Base-by-base conservation (phyloP, 2,113 vertebrate species). In the Peromyscus maniculatus region DNA sequence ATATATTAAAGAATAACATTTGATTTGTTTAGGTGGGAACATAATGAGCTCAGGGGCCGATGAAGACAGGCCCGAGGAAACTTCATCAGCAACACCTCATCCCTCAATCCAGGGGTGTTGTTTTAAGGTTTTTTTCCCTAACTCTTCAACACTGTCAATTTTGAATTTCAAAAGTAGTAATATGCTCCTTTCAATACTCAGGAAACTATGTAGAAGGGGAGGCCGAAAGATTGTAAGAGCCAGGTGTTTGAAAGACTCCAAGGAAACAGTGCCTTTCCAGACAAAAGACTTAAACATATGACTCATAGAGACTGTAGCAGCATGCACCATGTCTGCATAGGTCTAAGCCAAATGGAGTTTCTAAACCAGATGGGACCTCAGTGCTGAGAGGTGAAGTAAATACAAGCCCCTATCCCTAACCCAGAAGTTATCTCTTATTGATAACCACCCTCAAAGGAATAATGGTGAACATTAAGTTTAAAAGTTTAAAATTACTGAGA, bases 91-190 rank as follows among this genome's bases (percentile, higher is more conserved):
- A 26, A 36, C 21, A 39, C 12, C 31, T 74, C 49, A 17, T 67
- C 57, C 9, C 10, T 43, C 46, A 12, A 19, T 7, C 72, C 3
- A 26, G 16, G 26, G 7, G 8, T 5, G 39, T 46, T 64, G 28
- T 52, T 74, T 86, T 28, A 46, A 95, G 26, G 12, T 7, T 10
- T 86, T 69, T 26, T 83, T 87, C 52, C 74, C 67, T 87, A 87
- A 78, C 12, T 66, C 16, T 67, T 91, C 57, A 77, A 89, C 15
- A 33, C 36, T 80, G 55, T 22, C 26, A 59, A 57, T 52, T 80
- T 77, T 90, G 82, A 93, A 46, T 5, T 43, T 87, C 31, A 93
- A 59, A 91, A 91, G 84, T 91, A 62, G 72, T 55, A 36, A 69
- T 66, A 69, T 66, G 33, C 12, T 57, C 21, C 6, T 52, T 55